Conservation (phyloP, 2,113 vertebrate genomes). For the Cryptotis parvus region DNA sequence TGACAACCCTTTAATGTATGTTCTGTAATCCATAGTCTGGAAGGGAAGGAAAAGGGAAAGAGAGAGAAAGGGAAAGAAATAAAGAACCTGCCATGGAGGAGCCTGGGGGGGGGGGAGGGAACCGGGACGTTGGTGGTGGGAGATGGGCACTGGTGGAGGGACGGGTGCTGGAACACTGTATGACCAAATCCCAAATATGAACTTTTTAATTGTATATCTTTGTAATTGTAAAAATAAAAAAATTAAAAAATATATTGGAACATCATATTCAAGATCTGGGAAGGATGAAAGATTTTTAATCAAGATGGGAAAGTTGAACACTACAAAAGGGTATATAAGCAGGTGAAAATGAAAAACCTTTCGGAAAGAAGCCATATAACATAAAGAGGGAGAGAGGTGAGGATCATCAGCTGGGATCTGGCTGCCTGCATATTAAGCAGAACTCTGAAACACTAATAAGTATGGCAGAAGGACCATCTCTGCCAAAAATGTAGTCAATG, state of each 20-base stretch:
- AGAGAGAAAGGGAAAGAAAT: too few relatives aligned
- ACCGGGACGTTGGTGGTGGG: too few relatives aligned
- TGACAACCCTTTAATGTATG: too few relatives aligned
- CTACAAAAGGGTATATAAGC: not conserved
- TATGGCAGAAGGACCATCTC: not conserved
- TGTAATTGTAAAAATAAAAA: too few relatives aligned
- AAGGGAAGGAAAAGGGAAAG: too few relatives aligned
- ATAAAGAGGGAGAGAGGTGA: not conserved
- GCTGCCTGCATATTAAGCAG: not conserved
- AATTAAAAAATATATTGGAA: not conserved
- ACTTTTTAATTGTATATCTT: too few relatives aligned
- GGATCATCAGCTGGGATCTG: not conserved
- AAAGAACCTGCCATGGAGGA: too few relatives aligned
- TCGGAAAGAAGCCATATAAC: not conserved
- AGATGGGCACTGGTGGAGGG: too few relatives aligned
- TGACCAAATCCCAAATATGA: too few relatives aligned
- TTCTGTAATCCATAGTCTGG: too few relatives aligned
- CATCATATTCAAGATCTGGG: not conserved
- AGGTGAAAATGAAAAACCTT: not conserved
- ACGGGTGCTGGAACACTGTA: too few relatives aligned
- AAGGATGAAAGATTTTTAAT: not conserved
- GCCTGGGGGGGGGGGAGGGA: too few relatives aligned
- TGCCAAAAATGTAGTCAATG: not conserved
- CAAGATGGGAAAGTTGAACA: conserved; percentile 20
- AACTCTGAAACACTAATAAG: conserved; percentile 20